phyloP scores from a whole-genome alignment of 2,797 vertebrate genomes.

The Arrhamphus sclerolepis region DNA sequence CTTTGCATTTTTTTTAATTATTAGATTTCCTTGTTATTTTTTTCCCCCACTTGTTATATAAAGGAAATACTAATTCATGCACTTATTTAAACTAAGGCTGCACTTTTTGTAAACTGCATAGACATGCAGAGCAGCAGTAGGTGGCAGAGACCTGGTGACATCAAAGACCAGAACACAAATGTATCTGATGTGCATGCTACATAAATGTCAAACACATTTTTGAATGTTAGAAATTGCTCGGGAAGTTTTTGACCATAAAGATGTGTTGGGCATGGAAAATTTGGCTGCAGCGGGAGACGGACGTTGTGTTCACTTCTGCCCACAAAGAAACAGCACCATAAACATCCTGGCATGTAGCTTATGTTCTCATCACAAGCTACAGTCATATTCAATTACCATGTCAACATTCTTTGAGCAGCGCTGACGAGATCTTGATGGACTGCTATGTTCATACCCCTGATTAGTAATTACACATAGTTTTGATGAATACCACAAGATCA shows the following conservation, averaged over 20 bases:
- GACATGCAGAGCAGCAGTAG: too few species aligned
- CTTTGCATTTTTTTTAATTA: too few species aligned
- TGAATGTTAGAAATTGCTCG: slow-evolving; percentile 36
- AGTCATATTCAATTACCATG: slow-evolving; percentile 67
- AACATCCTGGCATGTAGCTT: slow-evolving; percentile 79
- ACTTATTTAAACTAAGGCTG: too few species aligned
- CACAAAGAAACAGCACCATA: slow-evolving; percentile 71
- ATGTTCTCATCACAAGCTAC: slow-evolving; percentile 69
- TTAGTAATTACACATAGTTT: slow-evolving; percentile 64
- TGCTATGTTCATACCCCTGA: slow-evolving; percentile 63
- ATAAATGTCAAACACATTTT: slow-evolving; percentile 28
- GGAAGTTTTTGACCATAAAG: slow-evolving; percentile 47
- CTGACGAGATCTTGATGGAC: slow-evolving; percentile 62
- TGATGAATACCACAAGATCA: slow-evolving; percentile 52
- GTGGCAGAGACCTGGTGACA: too few species aligned
- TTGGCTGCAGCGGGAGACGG: slow-evolving; percentile 46
- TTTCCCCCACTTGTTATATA: too few species aligned
- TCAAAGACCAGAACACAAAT: background rate
- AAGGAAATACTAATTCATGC: too few species aligned
- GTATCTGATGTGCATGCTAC: slow-evolving; percentile 23
- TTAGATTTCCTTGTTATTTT: too few species aligned
- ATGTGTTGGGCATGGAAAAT: slow-evolving; percentile 64
- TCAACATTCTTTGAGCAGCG: slow-evolving; percentile 65
- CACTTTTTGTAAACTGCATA: too few species aligned
- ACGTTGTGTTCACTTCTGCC: slow-evolving; percentile 70